These are phyloP conservation scores for Antheraea mylitta DNA, from an alignment of 1,140 invertebrate genomes.

Conservation along the genomic window DNA sequence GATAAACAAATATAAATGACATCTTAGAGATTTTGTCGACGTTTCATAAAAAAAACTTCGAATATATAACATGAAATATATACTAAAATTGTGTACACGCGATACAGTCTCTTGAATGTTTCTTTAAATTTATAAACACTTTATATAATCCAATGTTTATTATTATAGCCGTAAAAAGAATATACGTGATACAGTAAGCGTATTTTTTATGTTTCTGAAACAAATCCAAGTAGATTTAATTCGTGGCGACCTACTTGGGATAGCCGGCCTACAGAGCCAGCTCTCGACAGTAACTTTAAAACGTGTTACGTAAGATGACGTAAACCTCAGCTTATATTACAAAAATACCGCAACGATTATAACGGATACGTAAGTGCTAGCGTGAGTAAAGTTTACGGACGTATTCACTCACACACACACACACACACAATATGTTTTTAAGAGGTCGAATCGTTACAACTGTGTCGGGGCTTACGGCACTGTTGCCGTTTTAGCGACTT, in stretches of 20 bases:
- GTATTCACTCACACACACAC: neutral
- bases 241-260: slow-evolving; percentile 6
- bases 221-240: neutral
- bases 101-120: no score
- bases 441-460: no score
- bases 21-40: no score
- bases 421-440: no score
- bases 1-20: no score
- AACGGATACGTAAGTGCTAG: slow-evolving; percentile 1
- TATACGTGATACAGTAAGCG: neutral
- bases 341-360: slow-evolving; percentile 15
- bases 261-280: neutral
- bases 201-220: neutral
- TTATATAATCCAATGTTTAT: no score
- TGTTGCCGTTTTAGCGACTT: no score
- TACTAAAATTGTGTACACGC: no score
- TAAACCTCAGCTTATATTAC: slow-evolving; percentile 3
- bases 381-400: neutral
- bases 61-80: no score
- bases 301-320: slow-evolving; percentile 7
- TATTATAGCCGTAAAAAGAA: neutral
- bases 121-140: no score
- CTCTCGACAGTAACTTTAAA: neutral
- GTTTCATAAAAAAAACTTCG: no score
- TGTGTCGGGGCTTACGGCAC: no score